A percentile compares a stretch with the other conserved stretches of the same genome.
phyloP scores from a whole-genome alignment of 2,888 invertebrate genomes.

The Pachycephus smyrnensis region DNA sequence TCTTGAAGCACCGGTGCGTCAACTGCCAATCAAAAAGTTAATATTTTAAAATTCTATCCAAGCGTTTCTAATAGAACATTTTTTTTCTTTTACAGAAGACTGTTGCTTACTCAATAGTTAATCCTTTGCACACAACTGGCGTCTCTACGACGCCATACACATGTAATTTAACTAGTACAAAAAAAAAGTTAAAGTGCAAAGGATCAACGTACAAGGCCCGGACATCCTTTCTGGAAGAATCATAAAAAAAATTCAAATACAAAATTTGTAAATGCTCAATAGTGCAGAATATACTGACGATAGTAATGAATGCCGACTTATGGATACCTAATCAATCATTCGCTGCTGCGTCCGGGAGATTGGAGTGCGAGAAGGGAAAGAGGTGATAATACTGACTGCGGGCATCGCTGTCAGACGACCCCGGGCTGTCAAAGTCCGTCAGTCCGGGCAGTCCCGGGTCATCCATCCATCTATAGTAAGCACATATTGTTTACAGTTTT shows the following conservation, averaged over 20 bases:
- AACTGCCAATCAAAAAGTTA: too few relatives aligned
- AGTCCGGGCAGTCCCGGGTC: conserved; percentile 40
- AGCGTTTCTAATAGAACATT: too few relatives aligned
- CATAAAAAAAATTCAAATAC: not conserved
- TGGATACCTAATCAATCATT: conserved; percentile 3
- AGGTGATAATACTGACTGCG: conserved; percentile 36
- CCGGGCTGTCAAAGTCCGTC: conserved; percentile 61
- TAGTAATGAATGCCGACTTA: not conserved
- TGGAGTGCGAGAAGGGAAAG: conserved; percentile 25
- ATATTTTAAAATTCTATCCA: too few relatives aligned
- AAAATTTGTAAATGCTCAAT: not conserved
- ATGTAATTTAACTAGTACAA: too few relatives aligned
- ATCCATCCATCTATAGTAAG: conserved; percentile 31
- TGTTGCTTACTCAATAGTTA: too few relatives aligned
- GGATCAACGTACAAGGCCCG: too few relatives aligned
- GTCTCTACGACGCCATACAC: too few relatives aligned
- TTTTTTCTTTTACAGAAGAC: not conserved
- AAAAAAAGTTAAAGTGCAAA: too few relatives aligned
- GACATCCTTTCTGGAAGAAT: too few relatives aligned
- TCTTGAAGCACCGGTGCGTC: too few relatives aligned
- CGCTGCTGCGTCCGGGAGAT: conserved; percentile 10
- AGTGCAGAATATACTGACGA: not conserved
- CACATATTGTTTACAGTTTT: conserved; percentile 34
- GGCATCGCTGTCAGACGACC: conserved; percentile 56
- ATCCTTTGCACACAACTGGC: too few relatives aligned